Base-by-base conservation (phyloP, 2,888 invertebrate species). In the Marronus borbonicus region DNA sequence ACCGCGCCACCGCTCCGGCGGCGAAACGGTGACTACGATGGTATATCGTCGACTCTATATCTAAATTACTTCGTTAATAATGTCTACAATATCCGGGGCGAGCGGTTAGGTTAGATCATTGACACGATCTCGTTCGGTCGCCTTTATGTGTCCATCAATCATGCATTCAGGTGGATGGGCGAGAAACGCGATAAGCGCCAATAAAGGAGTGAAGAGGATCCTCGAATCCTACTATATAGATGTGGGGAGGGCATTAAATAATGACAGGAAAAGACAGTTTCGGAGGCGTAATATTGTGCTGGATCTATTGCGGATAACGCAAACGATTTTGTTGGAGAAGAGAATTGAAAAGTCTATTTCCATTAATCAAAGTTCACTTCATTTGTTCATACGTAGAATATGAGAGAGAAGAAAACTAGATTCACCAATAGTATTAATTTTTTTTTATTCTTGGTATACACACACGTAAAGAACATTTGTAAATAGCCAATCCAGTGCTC, bases 1-100 rank as follows among this genome's bases (percentile, higher is more conserved):
- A 28, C 36, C 31, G 31, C 24, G 24, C 14, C n/a, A 10, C 31
- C n/a, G 14, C 60, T 44, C 1, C 44, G n/a, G n/a, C 4, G 10
- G 2, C 20, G 39, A 66, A 20, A 3, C 39, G 39, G n/a, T 3
- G 66, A 44, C 44, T n/a, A n/a, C 5, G 49, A 39, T 20, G 17
- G 58, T 3, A 20, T 36, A 58, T 20, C 20, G 58, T 4, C 72
- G 36, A 20, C 20, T 36, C 72, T 72, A 72, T 72, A 72, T 72
- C 72, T 72, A 72, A 72, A 72, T 72, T 72, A 58, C 72, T 72
- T 72, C 72, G 72, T 72, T 72, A 72, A 72, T 72, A 72, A 72
- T 72, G 72, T 58, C 72, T 58, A 58, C 72, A 72, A 72, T 72
- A 72, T 72, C 72, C 72, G 55, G 55, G 39, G 39, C 17, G 72